A percentile compares a stretch with the other conserved stretches of the same genome.
Conservation (phyloP, 53 echinoderm and acorn worm species). For the Antedon mediterranea region DNA sequence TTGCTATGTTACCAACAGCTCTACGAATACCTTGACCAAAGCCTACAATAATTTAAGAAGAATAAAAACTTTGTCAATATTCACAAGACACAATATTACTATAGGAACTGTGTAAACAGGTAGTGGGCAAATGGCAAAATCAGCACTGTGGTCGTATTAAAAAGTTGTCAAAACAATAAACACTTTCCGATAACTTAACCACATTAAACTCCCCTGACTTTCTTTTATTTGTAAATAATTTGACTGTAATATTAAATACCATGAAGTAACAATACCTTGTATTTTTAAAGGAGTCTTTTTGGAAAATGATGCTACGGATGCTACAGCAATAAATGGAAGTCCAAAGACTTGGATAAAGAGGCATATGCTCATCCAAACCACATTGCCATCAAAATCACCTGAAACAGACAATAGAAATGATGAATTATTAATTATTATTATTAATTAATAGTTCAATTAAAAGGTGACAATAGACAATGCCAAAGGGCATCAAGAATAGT, state of each 20-base stretch:
- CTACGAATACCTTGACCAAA: constrained; percentile 77
- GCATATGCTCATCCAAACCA: neutral
- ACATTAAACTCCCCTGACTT: neutral
- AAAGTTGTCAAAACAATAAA: no score
- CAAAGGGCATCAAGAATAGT: no score
- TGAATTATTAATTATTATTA: no score
- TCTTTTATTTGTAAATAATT: no score
- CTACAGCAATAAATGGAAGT: constrained; percentile 45
- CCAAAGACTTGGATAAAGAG: constrained; percentile 57
- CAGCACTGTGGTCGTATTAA: no score
- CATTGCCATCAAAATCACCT: neutral
- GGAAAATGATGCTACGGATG: constrained; percentile 67
- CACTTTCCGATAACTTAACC: no score
- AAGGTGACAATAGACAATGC: no score
- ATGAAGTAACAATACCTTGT: constrained; percentile 47
- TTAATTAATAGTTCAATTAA: no score
- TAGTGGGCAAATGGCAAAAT: no score
- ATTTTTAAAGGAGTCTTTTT: constrained; percentile 54
- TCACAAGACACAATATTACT: no score
- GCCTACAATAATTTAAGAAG: constrained; percentile 21
- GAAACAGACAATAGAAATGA: neutral
- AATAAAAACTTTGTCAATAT: no score
- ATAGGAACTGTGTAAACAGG: no score
- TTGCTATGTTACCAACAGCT: constrained; percentile 42
- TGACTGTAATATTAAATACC: neutral